Percentiles rank a stretch among this genome's conserved stretches.
Conservation (phyloP, 2,888 invertebrate species). For the Pollenia griseotomentosa region DNA sequence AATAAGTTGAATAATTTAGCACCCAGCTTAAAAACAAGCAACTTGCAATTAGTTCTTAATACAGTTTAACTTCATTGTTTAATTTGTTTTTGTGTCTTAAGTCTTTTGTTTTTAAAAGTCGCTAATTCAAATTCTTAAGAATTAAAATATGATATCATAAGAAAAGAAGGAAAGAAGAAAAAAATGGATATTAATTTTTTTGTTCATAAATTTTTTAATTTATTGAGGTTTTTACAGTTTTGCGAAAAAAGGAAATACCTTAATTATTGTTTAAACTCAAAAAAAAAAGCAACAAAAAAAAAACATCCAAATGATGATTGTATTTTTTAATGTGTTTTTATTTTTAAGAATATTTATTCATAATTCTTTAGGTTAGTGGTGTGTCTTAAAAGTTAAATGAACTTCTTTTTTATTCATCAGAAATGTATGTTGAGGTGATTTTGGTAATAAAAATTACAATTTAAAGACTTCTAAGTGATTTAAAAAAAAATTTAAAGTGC, state of each 20-base stretch:
- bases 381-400: slow-evolving; percentile 26
- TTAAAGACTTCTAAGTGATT: neutral
- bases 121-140: slow-evolving; percentile 17
- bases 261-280: slow-evolving; percentile 24
- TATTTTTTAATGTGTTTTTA: neutral
- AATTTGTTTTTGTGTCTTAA: neutral
- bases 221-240: slow-evolving; percentile 20
- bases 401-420: slow-evolving; percentile 3
- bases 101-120: slow-evolving; percentile 29
- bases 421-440: slow-evolving; percentile 30
- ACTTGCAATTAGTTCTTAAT: too few relatives aligned
- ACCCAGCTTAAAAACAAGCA: too few relatives aligned
- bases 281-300: neutral
- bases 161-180: neutral
- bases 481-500: neutral
- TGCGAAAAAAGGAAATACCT: slow-evolving; percentile 44
- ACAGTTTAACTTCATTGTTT: neutral
- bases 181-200: slow-evolving; percentile 20
- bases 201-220: slow-evolving; percentile 10
- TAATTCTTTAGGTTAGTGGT: slow-evolving; percentile 53
- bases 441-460: slow-evolving; percentile 19
- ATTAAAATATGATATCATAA: slow-evolving; percentile 8
- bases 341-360: slow-evolving; percentile 1
- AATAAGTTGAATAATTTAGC: too few relatives aligned
- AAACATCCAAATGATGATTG: slow-evolving; percentile 8